Base-by-base conservation (phyloP, 2,113 vertebrate genomes). In the Bolborhynchus lineola region DNA sequence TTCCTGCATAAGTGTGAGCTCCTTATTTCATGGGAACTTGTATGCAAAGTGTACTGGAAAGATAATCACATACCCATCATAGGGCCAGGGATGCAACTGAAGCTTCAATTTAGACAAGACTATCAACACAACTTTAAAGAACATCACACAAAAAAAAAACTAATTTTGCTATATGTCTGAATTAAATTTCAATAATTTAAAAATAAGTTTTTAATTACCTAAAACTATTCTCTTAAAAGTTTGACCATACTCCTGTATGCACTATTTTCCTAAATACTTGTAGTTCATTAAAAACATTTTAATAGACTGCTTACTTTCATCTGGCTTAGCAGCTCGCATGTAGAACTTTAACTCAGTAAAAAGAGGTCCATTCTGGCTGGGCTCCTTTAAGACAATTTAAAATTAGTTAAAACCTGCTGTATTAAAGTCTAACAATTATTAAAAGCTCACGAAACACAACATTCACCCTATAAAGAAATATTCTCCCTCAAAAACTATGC, bases 291-390 rank as follows among this genome's bases (percentile, higher is more conserved):
- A 92, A 96, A 93, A 95, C 82, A 97, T 97, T 86, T 67, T 89
- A 91, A 91, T 19, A 90, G 62, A 91, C 93, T 82, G 93, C 99
- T 98, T 98, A 99, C 99, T 99, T 97, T 98, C 98, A 72, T 99
- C 99, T 76, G 99, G 98, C 88, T 99, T 99, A 82, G 99, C 99
- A 93, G 99, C 99, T 98, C 99, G 96, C 98, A 99, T 99, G 98
- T 99, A 99, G 96, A 99, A 99, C 97, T 99, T 99, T 91, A 99
- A 98, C 97, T 99, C 99, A 64, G 98, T 99, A 97, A 99, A 99
- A 65, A 99, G 98, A 60, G 99, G 99, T 96, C 99, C 99, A 47
- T 99, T 99, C 33, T 99, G 98, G 96, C 98, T 99, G 72, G 99
- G 99, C 92, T 99, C 99, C 99, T 99, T 94, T 82, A 98, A 97